Evolutionary conservation across 2,888 invertebrate genomes (phyloP).

Genomic region (Hedychridium roseum): DNA sequence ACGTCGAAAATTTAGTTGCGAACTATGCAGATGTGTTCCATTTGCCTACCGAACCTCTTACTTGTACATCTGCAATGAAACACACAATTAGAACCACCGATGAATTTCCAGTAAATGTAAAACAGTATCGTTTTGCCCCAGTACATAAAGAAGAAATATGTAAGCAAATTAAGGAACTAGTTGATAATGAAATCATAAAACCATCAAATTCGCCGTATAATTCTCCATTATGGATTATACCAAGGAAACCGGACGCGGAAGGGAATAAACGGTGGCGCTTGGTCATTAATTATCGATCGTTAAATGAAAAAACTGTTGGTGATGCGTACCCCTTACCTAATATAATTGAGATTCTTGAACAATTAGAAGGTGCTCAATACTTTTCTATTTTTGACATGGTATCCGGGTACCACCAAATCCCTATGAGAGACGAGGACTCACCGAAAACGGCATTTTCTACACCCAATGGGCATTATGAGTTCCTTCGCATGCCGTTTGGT

Average conservation of each 20-base stretch:
- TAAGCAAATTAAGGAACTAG: neutral
- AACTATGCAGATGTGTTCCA: too few relatives aligned
- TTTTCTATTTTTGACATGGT: too few relatives aligned
- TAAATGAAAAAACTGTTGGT: neutral
- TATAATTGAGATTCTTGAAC: neutral
- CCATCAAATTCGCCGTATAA: neutral
- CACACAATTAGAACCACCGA: neutral
- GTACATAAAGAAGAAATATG: neutral
- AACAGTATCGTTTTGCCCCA: neutral
- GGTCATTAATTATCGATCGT: neutral
- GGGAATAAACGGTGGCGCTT: neutral
- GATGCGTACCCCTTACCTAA: neutral
- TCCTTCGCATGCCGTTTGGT: too few relatives aligned
- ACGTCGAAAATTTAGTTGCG: too few relatives aligned
- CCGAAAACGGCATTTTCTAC: neutral
- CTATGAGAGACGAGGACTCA: neutral
- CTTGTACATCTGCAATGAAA: too few relatives aligned
- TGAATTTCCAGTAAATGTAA: neutral
- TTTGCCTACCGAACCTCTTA: too few relatives aligned
- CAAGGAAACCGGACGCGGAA: neutral
- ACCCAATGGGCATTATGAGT: too few relatives aligned
- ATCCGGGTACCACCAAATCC: too few relatives aligned
- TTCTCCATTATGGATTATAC: too few relatives aligned
- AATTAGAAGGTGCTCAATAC: too few relatives aligned
- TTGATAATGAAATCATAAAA: neutral